These are phyloP conservation scores for Brachionus angularis DNA, from an alignment of 1,140 invertebrate genomes.

Conservation along the genomic window DNA sequence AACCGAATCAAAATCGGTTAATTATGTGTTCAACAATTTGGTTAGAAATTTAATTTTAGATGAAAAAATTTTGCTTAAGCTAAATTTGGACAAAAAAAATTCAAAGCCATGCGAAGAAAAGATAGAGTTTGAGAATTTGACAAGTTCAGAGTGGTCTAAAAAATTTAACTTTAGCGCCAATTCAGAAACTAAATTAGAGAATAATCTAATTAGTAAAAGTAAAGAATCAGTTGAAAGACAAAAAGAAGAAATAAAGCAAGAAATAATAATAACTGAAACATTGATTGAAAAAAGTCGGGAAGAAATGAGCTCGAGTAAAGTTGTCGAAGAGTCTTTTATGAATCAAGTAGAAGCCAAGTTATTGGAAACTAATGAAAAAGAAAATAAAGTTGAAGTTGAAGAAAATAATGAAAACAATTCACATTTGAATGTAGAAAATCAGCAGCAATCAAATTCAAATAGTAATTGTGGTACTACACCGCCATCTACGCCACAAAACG, in stretches of 20 bases:
- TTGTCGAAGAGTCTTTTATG: slow-evolving; percentile 1
- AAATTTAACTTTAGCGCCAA: too few species aligned
- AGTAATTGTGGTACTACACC: not conserved
- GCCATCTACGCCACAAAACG: slow-evolving; percentile 22
- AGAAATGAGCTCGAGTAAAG: not conserved
- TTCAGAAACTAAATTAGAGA: too few species aligned
- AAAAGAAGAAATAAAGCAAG: too few species aligned
- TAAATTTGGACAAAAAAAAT: not conserved
- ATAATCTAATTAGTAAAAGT: too few species aligned
- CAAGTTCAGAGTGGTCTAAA: too few species aligned
- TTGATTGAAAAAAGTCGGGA: not conserved
- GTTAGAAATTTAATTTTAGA: not conserved
- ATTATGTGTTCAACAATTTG: not conserved
- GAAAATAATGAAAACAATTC: too few species aligned
- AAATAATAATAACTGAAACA: too few species aligned
- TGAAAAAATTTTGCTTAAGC: not conserved
- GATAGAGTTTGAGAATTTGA: slow-evolving; percentile 21
- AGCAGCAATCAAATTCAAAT: too few species aligned
- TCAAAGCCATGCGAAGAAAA: slow-evolving; percentile 9
- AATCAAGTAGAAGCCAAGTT: not conserved
- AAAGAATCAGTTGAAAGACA: too few species aligned
- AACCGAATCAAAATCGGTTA: not conserved
- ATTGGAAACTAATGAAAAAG: too few species aligned
- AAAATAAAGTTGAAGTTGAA: too few species aligned
- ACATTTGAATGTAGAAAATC: too few species aligned